A percentile compares a stretch with the other conserved stretches of the same genome.
Conservation (phyloP, 2,113 vertebrate species). For the Tympanuchus pallidicinctus region DNA sequence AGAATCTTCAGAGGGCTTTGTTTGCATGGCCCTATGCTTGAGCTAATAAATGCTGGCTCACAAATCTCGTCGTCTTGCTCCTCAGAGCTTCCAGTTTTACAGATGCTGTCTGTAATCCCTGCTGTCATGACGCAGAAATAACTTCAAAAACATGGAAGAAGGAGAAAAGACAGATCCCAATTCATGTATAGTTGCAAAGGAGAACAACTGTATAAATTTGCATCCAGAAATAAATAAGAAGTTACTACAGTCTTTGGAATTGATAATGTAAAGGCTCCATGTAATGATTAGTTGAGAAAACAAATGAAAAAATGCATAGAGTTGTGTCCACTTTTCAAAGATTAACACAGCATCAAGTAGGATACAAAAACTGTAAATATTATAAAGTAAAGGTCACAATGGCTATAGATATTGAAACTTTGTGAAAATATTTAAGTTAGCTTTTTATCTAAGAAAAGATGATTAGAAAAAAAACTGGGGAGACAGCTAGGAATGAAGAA, state of each 20-base stretch:
- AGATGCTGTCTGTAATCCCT: not conserved
- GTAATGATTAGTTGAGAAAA: not conserved
- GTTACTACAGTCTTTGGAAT: not conserved
- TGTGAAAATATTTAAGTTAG: not conserved
- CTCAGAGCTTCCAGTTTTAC: not conserved
- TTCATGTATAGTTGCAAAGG: not conserved
- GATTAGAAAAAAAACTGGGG: not conserved
- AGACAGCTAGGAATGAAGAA: not conserved
- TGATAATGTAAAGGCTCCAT: not conserved
- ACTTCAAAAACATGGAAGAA: not conserved
- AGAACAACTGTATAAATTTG: not conserved
- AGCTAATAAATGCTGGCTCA: not conserved
- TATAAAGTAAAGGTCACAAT: not conserved
- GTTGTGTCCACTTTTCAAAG: not conserved
- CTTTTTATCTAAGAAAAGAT: not conserved
- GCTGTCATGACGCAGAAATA: not conserved
- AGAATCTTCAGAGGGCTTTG: not conserved
- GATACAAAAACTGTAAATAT: not conserved
- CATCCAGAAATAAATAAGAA: not conserved
- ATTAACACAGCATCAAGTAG: not conserved
- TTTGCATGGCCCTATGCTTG: not conserved
- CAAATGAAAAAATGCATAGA: rapidly evolving
- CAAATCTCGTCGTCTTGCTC: not conserved
- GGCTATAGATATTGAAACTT: not conserved
- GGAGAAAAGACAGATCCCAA: not conserved